Percentiles rank a stretch among this genome's conserved stretches.
Conservation (phyloP, 2,797 vertebrate species). For the Premnoplex brunnescens region DNA sequence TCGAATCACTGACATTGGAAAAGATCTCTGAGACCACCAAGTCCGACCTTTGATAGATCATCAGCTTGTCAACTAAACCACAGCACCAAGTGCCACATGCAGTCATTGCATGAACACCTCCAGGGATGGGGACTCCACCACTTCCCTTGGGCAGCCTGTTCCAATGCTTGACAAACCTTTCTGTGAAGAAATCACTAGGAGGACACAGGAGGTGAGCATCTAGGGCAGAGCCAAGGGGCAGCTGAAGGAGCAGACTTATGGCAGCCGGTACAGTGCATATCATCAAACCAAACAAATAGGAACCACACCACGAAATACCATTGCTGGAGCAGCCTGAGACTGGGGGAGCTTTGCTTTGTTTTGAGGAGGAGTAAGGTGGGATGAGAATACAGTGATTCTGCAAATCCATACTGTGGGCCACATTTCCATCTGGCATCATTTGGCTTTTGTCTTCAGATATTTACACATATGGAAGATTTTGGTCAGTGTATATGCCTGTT, state of each 20-base stretch:
- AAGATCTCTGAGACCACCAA: background rate
- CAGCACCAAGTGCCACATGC: background rate
- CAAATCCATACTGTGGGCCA: background rate
- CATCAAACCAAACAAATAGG: background rate
- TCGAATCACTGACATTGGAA: background rate
- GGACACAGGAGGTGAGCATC: background rate
- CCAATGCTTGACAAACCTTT: background rate
- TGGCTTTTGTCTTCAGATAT: background rate
- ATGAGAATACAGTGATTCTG: background rate
- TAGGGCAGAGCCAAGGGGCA: background rate
- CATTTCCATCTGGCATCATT: background rate
- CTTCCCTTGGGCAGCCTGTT: background rate
- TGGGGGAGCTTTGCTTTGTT: background rate
- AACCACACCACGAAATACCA: background rate
- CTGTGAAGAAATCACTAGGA: background rate
- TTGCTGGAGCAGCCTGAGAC: background rate
- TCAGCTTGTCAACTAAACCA: background rate
- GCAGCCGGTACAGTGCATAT: too few relatives aligned
- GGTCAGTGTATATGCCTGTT: background rate
- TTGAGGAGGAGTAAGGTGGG: background rate
- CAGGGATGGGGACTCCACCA: background rate
- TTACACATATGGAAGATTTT: background rate
- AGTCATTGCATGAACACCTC: background rate
- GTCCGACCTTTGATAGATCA: background rate
- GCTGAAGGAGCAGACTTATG: background rate